Conservation (phyloP, 2,797 vertebrate species). For the Petrocephalus sullivani region DNA sequence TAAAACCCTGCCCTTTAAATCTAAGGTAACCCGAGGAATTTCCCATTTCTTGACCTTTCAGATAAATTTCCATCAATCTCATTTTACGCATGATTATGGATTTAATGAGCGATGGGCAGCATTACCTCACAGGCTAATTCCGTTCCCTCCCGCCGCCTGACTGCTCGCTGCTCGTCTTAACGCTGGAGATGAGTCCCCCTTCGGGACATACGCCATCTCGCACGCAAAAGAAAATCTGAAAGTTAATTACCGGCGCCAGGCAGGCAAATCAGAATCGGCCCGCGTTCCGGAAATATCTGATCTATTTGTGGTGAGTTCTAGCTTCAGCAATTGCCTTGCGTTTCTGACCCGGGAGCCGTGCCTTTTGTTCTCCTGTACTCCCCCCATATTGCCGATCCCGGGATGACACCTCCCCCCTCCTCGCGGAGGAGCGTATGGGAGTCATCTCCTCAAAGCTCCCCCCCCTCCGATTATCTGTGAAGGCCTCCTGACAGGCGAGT, state of each 20-base stretch:
- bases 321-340: constrained; percentile 25
- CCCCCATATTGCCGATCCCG: constrained; percentile 33
- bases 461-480: constrained; percentile 25
- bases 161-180: not conserved
- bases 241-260: constrained; percentile 48
- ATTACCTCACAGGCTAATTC: constrained; percentile 77
- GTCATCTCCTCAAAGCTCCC: not conserved
- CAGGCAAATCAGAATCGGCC: constrained; percentile 41
- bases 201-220: constrained; percentile 27
- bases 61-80: constrained; percentile 88
- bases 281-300: constrained; percentile 40
- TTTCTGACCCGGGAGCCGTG: constrained; percentile 31
- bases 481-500: constrained; percentile 17
- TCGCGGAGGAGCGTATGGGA: not conserved
- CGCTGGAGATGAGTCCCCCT: not conserved
- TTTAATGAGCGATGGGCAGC: constrained; percentile 89
- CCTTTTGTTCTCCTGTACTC: not conserved
- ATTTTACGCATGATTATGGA: constrained; percentile 93
- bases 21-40: constrained; percentile 76
- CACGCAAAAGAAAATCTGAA: constrained; percentile 37
- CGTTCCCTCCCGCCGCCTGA: constrained; percentile 55
- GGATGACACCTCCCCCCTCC: constrained; percentile 29
- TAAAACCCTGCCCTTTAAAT: constrained; percentile 90
- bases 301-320: constrained; percentile 44
- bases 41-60: constrained; percentile 76